Evolutionary conservation across 2,888 invertebrate genomes (phyloP).

Genomic region (Morpho helenor): DNA sequence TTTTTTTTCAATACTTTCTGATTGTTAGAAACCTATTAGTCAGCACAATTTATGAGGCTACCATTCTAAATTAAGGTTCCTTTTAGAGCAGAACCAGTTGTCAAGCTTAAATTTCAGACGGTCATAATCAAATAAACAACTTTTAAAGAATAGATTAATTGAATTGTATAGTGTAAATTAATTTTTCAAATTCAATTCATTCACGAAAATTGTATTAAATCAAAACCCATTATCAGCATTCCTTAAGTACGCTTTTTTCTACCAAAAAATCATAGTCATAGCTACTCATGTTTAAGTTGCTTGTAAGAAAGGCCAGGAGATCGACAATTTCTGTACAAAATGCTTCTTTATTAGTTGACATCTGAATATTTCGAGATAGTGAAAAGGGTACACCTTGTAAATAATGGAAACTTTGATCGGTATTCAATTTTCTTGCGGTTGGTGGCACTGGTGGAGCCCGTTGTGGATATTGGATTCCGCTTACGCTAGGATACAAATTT

Average conservation of each 20-base stretch:
- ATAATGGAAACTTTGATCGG: conserved; percentile 65
- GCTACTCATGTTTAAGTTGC: conserved; percentile 58
- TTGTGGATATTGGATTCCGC: conserved; percentile 42
- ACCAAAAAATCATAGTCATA: conserved; percentile 74
- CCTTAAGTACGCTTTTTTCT: conserved; percentile 77
- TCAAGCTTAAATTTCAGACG: too few relatives aligned
- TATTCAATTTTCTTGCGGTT: conserved; percentile 27
- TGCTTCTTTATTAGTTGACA: conserved; percentile 65
- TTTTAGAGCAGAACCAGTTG: too few relatives aligned
- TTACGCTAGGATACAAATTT: conserved; percentile 56
- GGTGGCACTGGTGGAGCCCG: conserved; percentile 59
- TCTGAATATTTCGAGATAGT: conserved; percentile 66
- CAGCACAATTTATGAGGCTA: too few relatives aligned
- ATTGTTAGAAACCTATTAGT: too few relatives aligned
- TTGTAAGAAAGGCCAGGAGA: conserved; percentile 70
- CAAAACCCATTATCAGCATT: conserved; percentile 35
- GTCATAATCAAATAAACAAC: too few relatives aligned
- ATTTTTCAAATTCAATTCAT: too few relatives aligned
- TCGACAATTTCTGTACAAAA: conserved; percentile 72
- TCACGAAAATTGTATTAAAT: too few relatives aligned
- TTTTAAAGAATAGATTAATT: too few relatives aligned
- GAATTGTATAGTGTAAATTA: too few relatives aligned
- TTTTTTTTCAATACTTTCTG: too few relatives aligned
- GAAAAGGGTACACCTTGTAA: conserved; percentile 78
- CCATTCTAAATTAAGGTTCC: too few relatives aligned